These are phyloP conservation scores for Orbicella faveolata DNA, from an alignment of 64 coral and sea anemone genomes.

Conservation along the genomic window DNA sequence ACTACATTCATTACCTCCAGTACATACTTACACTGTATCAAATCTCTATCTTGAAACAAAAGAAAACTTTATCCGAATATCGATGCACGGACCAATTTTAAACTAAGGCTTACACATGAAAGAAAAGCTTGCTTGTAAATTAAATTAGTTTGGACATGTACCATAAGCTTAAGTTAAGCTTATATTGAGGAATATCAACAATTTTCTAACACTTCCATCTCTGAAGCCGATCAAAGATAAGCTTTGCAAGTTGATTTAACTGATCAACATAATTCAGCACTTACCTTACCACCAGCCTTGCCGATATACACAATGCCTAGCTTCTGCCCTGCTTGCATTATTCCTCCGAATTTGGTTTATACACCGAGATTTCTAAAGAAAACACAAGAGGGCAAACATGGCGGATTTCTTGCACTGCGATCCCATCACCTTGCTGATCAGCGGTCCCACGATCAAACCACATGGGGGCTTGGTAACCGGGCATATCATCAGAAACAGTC, in stretches of 20 bases:
- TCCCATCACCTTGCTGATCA: neutral
- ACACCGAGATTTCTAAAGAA: neutral
- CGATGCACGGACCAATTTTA: too few species aligned
- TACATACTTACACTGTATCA: too few species aligned
- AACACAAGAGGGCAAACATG: neutral
- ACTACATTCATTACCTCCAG: too few species aligned
- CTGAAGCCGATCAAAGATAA: neutral
- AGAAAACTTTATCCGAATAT: too few species aligned
- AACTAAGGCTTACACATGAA: neutral
- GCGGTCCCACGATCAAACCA: neutral
- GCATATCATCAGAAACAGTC: too few species aligned
- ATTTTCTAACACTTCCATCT: neutral
- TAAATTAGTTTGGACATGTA: too few species aligned
- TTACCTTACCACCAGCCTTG: slow-evolving; percentile 95
- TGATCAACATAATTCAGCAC: neutral
- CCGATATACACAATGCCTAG: slow-evolving; percentile 93
- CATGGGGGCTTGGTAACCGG: neutral
- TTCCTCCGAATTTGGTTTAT: neutral
- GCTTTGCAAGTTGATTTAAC: too few species aligned
- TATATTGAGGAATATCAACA: neutral
- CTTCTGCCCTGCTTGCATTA: slow-evolving; percentile 86
- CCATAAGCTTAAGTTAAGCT: too few species aligned
- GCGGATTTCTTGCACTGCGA: neutral
- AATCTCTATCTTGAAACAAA: too few species aligned
- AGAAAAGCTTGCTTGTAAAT: too few species aligned